Conservation (phyloP, 2,888 invertebrate species). For the Pogonocherus hispidulus region DNA sequence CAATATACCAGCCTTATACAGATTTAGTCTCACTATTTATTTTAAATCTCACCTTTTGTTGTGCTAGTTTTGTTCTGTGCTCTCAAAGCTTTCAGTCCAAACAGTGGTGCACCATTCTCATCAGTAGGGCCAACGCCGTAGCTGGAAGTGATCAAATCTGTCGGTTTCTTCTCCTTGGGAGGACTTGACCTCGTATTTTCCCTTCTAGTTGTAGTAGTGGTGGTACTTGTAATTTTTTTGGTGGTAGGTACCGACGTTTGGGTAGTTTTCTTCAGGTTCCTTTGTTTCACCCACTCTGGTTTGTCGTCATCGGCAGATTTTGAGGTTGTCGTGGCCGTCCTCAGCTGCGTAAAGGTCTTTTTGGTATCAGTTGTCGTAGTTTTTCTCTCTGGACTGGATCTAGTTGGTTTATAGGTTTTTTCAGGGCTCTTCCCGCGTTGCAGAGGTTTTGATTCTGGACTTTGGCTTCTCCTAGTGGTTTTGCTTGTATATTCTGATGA, state of each 20-base stretch:
- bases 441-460: conserved; percentile 45
- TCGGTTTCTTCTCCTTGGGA: conserved; percentile 66
- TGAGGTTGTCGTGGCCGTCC: conserved; percentile 62
- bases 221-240: conserved; percentile 58
- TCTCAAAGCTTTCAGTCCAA: conserved; percentile 82
- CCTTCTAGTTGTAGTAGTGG: conserved; percentile 48
- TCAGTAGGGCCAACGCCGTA: conserved; percentile 88
- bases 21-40: no score
- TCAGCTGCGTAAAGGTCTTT: conserved; percentile 55
- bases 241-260: conserved; percentile 50
- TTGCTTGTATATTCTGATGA: conserved; percentile 49
- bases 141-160: conserved; percentile 82
- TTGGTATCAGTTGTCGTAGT: conserved; percentile 46
- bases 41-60: conserved; percentile 79
- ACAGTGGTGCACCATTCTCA: conserved; percentile 83
- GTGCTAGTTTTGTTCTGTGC: conserved; percentile 74
- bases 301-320: conserved; percentile 71
- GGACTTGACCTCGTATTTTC: conserved; percentile 60
- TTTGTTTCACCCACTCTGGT: conserved; percentile 76
- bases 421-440: conserved; percentile 45
- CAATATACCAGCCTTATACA: no score
- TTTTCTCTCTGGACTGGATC: conserved; percentile 49
- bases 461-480: conserved; percentile 44
- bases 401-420: conserved; percentile 31
- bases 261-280: conserved; percentile 73